These are phyloP conservation scores for Trypoxylon attenuatum DNA, from an alignment of 2,888 invertebrate genomes.

Conservation along the genomic window DNA sequence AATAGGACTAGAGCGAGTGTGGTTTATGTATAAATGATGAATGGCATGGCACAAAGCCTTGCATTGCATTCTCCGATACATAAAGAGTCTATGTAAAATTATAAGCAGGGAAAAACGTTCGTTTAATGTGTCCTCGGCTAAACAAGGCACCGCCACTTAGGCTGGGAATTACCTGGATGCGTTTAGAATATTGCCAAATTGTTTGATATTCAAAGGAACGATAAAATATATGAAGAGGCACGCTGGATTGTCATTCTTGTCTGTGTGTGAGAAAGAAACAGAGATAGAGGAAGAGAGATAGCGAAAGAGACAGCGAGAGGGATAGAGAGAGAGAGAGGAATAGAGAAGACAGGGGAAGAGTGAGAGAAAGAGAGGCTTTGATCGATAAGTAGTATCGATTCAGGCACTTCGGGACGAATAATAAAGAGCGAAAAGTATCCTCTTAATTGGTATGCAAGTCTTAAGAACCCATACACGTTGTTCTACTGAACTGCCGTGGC, in stretches of 20 bases:
- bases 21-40: constrained; percentile 61
- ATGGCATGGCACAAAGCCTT: constrained; percentile 60
- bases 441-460: constrained; percentile 54
- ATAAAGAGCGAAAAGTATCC: constrained; percentile 49
- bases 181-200: constrained; percentile 27
- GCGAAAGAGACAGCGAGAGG: constrained; percentile 37
- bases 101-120: constrained; percentile 48
- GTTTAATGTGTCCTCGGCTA: constrained; percentile 5
- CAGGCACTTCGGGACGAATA: constrained; percentile 42
- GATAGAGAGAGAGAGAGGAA: neutral
- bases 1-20: constrained; percentile 62
- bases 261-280: neutral
- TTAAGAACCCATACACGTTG: constrained; percentile 49
- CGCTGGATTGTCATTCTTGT: no score
- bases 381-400: constrained; percentile 54
- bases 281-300: constrained; percentile 13
- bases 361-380: constrained; percentile 31
- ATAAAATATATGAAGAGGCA: no score
- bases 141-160: constrained; percentile 55
- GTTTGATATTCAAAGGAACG: neutral
- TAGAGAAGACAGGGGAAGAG: constrained; percentile 21
- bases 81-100: constrained; percentile 50
- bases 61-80: constrained; percentile 58
- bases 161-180: constrained; percentile 57
- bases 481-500: constrained; percentile 44